These are phyloP conservation scores for Myanophis thanlyinensis DNA, from an alignment of 2,113 vertebrate genomes.

Conservation along the genomic window DNA sequence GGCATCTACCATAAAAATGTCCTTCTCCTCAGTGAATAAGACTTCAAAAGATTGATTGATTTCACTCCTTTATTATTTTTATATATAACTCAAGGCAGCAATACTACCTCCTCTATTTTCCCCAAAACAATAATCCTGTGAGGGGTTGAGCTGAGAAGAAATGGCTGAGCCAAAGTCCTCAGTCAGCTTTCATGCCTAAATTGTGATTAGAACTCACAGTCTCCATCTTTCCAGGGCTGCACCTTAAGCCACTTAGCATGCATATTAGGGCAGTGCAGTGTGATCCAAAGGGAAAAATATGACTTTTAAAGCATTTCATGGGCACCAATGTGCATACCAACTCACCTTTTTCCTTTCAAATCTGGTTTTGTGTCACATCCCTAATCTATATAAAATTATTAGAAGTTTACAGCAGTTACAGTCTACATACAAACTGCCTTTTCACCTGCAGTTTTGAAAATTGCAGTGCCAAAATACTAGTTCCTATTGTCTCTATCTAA, in stretches of 20 bases:
- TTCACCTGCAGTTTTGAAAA: conserved; percentile 3
- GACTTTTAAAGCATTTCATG: background rate
- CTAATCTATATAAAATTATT: background rate
- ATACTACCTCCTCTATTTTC: background rate
- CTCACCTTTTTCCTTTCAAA: background rate
- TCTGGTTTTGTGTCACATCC: background rate
- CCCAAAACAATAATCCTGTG: background rate
- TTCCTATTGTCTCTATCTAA: background rate
- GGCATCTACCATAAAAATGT: background rate
- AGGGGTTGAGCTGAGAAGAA: background rate
- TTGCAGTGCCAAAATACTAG: background rate
- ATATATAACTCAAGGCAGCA: background rate
- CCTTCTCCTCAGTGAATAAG: background rate
- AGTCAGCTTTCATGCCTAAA: background rate
- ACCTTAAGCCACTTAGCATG: background rate
- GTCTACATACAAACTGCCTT: background rate
- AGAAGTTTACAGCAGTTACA: background rate
- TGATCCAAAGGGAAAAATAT: background rate
- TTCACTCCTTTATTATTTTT: background rate
- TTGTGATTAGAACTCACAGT: background rate
- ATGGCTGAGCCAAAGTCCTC: background rate
- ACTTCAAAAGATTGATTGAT: background rate
- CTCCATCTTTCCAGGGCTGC: background rate
- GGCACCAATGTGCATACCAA: background rate
- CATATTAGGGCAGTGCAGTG: background rate